phyloP scores from a whole-genome alignment of 2,113 vertebrate species.

The Vulpes lagopus region DNA sequence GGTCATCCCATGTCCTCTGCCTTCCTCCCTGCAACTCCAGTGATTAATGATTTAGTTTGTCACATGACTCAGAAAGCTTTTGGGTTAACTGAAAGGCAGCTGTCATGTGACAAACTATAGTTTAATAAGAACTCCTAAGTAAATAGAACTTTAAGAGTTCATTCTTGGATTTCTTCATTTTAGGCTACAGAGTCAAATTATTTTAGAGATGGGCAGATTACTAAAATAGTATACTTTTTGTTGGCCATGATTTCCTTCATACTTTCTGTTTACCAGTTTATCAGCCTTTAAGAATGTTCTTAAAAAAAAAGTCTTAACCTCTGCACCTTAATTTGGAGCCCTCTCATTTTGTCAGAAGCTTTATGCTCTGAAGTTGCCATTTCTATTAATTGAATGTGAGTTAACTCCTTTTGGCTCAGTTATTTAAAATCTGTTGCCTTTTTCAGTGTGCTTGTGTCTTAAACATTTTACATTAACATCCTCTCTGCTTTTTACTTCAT shows the following conservation, averaged over 20 bases:
- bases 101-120: neutral
- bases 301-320: neutral
- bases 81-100: too few species aligned
- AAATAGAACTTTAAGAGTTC: neutral
- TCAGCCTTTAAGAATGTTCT: constrained; percentile 17
- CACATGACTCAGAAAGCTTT: too few species aligned
- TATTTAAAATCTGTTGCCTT: constrained; percentile 28
- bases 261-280: constrained; percentile 13
- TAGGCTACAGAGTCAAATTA: constrained; percentile 7
- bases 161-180: constrained; percentile 36
- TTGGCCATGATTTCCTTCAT: constrained; percentile 37
- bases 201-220: neutral
- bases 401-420: constrained; percentile 28
- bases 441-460: neutral
- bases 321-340: constrained; percentile 14
- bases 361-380: neutral
- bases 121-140: constrained; percentile 16
- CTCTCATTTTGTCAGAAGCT: constrained; percentile 25
- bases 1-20: neutral
- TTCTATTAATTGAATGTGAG: neutral
- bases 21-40: neutral
- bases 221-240: neutral
- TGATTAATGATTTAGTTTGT: constrained; percentile 38
- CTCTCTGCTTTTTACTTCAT: neutral
- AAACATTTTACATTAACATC: neutral